phyloP scores from a whole-genome alignment of 2,888 invertebrate species.

The Mythimna pallens region DNA sequence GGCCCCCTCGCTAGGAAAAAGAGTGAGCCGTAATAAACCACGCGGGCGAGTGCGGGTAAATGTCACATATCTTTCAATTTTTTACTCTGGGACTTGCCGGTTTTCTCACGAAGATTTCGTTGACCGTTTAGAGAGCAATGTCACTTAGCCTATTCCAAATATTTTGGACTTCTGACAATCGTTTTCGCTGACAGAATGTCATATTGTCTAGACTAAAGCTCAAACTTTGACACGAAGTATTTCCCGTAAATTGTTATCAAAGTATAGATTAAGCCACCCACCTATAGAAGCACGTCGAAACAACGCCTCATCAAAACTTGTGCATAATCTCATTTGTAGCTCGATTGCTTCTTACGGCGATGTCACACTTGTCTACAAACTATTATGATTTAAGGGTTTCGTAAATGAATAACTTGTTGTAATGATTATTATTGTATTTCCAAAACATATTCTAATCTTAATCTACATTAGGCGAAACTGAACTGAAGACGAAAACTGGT shows the following conservation, averaged over 20 bases:
- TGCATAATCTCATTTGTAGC: conserved; percentile 52
- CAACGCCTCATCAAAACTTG: conserved; percentile 57
- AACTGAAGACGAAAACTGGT: too few relatives aligned
- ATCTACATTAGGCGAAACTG: too few relatives aligned
- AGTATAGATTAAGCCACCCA: conserved; percentile 20
- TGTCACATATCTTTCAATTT: too few relatives aligned
- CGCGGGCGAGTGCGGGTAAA: too few relatives aligned
- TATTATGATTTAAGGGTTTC: conserved; percentile 10
- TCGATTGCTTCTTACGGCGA: conserved; percentile 43
- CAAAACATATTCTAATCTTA: neutral
- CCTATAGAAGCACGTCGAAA: conserved; percentile 20
- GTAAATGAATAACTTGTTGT: neutral
- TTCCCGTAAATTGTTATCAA: conserved; percentile 9
- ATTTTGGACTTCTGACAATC: neutral
- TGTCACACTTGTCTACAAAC: conserved; percentile 41
- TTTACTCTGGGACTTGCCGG: too few relatives aligned
- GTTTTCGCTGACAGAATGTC: neutral
- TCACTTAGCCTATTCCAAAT: neutral
- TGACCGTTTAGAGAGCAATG: neutral
- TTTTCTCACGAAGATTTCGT: too few relatives aligned
- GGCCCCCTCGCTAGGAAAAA: too few relatives aligned
- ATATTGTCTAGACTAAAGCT: neutral
- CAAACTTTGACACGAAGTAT: neutral
- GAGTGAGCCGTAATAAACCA: too few relatives aligned
- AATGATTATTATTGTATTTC: neutral